Percentiles rank a stretch among this genome's conserved stretches.
phyloP scores from a whole-genome alignment of 2,113 vertebrate species.

The Cnemophilus loriae region DNA sequence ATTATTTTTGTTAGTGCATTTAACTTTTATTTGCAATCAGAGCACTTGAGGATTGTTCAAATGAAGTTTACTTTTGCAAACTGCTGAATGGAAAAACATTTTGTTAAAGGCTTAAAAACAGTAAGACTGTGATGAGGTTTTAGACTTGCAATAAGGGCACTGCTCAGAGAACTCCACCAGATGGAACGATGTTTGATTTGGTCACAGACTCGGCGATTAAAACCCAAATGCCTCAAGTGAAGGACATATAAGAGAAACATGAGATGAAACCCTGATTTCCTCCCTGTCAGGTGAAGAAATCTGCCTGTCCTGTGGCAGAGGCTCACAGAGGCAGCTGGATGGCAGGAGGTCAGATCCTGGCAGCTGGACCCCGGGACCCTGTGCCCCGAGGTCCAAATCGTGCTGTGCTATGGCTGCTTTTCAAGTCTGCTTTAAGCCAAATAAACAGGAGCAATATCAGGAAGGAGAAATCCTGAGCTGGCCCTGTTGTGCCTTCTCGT shows the following conservation, averaged over 20 bases:
- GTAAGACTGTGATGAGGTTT: constrained; percentile 4
- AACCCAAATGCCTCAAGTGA: background rate
- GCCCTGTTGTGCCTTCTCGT: background rate
- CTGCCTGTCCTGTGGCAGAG: background rate
- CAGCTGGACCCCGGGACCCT: background rate
- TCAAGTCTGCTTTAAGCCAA: background rate
- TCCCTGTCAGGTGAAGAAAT: background rate
- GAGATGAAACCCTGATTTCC: background rate
- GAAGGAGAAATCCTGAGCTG: background rate
- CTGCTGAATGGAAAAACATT: constrained; percentile 37
- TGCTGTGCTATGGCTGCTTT: background rate
- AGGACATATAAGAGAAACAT: background rate
- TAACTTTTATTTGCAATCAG: constrained; percentile 64
- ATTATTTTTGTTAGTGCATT: constrained; percentile 56
- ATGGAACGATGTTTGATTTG: constrained; percentile 47
- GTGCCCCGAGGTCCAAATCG: background rate
- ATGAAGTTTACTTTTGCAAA: constrained; percentile 60
- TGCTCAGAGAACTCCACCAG: background rate
- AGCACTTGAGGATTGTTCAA: constrained; percentile 47
- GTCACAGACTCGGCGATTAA: constrained; percentile 4
- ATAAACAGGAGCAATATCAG: background rate
- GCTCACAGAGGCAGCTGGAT: background rate
- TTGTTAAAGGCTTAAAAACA: constrained; percentile 37
- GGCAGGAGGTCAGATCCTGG: background rate
- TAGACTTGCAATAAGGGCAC: constrained; percentile 8